phyloP scores from a whole-genome alignment of 2,888 invertebrate genomes.

The Amblyteles armatorius region DNA sequence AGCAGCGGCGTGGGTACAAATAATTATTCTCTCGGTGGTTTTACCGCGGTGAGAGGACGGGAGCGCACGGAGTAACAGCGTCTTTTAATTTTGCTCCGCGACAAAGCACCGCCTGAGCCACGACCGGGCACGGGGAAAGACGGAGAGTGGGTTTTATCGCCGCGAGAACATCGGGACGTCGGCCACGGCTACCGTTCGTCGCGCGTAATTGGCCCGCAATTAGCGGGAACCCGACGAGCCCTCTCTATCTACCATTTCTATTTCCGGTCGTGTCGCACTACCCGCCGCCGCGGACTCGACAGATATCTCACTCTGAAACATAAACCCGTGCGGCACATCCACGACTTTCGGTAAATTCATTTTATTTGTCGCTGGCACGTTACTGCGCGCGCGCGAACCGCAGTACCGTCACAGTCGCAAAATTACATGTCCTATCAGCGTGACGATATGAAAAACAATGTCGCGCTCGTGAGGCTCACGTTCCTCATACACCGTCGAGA shows the following conservation, averaged over 20 bases:
- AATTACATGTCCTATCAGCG: constrained; percentile 32
- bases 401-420: constrained; percentile 14
- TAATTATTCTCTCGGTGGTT: constrained; percentile 22
- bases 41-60: constrained; percentile 25
- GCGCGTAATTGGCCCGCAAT: constrained; percentile 67
- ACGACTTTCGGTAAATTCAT: background rate
- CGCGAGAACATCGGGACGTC: constrained; percentile 38
- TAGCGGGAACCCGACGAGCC: constrained; percentile 54
- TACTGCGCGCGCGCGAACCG: background rate
- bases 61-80: background rate
- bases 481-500: background rate
- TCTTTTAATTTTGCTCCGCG: constrained; percentile 10
- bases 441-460: constrained; percentile 47
- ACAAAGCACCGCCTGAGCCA: background rate
- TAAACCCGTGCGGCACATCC: background rate
- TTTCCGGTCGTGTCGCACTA: constrained; percentile 52
- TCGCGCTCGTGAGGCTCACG: constrained; percentile 20
- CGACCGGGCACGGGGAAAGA: background rate
- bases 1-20: constrained; percentile 33
- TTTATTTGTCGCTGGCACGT: background rate
- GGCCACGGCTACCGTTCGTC: constrained; percentile 33
- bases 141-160: constrained; percentile 23
- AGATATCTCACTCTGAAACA: constrained; percentile 44
- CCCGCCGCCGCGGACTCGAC: background rate
- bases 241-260: constrained; percentile 59